Base-by-base conservation (phyloP, 2,888 invertebrate genomes). In the Brachynemurus nebulosus region DNA sequence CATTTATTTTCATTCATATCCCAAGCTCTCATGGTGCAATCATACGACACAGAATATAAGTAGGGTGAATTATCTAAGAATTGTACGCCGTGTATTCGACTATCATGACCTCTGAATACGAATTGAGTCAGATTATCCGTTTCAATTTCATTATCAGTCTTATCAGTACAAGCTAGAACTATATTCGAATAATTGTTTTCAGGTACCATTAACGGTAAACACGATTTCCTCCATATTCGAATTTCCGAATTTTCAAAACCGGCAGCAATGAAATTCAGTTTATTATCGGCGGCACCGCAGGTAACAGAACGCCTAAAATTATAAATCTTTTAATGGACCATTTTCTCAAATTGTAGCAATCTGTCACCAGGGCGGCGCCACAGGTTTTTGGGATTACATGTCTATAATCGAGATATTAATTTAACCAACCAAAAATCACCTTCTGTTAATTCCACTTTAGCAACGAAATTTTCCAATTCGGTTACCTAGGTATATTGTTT, bases 191-290 rank as follows among this genome's bases (percentile, higher is more conserved):
- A 14, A 11, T 17, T 23, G 12, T 25, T 23, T 2, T 14, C 12
- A 4, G 40, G 7, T 14, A 27, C 14, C 16, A 33, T 6, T 16
- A 33, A 33, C 4, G 33, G 33, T 14, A 33, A 16, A 14, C 23
- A 25, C 2, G 12, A 16, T 25, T 14, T 40, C 14, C 74, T 74
- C 78, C 80, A 84, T 16, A 85, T 57, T 51, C 78, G 69, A 46
- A 86, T 72, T 54, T 73, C 74, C 0, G 82, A 78, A 55, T 80
- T 76, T 50, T 71, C 71, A 56, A 80, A 81, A 18, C 86, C 86
- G 34, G 76, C 75, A 38, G 78, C 33, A 17, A 42, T 21, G 16
- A 35, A 42, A 14, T 33, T 12, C 11, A 42, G 14, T 18, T 16
- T 9, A n/a, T 17, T 12, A 12, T 35, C 35, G 18, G 21, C 19